phyloP scores from a whole-genome alignment of 2,113 vertebrate species.

The Labeo rohita region DNA sequence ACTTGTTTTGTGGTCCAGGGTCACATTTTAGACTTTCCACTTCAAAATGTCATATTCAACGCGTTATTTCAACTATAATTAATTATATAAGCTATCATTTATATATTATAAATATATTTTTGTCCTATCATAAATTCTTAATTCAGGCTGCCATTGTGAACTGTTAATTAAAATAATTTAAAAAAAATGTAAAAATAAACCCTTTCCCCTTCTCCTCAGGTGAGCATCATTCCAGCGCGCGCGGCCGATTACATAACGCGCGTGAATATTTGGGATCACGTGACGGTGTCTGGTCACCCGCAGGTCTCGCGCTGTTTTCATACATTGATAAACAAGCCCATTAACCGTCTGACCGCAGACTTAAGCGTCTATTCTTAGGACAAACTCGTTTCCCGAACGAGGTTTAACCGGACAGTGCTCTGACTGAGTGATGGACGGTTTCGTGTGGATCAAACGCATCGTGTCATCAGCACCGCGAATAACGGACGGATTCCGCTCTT shows the following conservation, averaged over 20 bases:
- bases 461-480: not conserved
- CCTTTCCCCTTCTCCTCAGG: not conserved
- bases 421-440: not conserved
- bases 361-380: not conserved
- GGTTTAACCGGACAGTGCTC: not conserved
- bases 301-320: constrained; percentile 21
- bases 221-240: not conserved
- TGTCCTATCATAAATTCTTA: not conserved
- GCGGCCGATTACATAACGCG: constrained; percentile 38
- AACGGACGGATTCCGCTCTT: not conserved
- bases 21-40: no score
- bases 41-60: no score
- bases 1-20: no score
- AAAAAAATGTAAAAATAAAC: not conserved
- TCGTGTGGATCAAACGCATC: not conserved
- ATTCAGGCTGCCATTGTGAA: not conserved
- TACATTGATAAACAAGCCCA: not conserved
- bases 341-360: not conserved
- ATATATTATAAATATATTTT: no score
- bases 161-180: no score
- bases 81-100: no score
- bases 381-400: not conserved
- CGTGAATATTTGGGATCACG: constrained; percentile 12
- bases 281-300: constrained; percentile 26
- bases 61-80: no score